Evolutionary conservation across 2,797 vertebrate genomes (phyloP), one percentile per base, ranked within the genome.

Genomic region (Micrastur ruficollis): DNA sequence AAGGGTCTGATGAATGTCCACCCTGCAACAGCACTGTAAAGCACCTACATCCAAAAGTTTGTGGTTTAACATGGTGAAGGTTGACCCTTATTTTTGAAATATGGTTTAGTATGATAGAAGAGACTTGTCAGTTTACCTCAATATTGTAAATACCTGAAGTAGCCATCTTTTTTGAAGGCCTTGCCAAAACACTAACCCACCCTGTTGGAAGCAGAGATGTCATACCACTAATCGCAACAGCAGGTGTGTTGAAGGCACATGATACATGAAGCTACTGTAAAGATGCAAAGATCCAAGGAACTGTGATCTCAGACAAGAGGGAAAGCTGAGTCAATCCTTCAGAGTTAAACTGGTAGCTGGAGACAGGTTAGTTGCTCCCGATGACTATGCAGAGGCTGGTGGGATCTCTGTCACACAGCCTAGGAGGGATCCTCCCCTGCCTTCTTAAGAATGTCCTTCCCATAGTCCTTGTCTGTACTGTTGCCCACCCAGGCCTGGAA

Each of bases 191-290:
- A 52, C 23, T 47, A 2, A 38, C 9, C 14, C 8, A 1, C 26
- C 53, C 29, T 22, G 22, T 26, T 66, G 36, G 65, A 62, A 78
- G 56, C 52, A 84, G 66, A 59, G 15, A 11, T 55, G 63, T 89
- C 31, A 11, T 14, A 3, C 9, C 16, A 4, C 9, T 27, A 13
- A 67, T 26, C 3, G 5, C 50, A 56, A 21, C 6, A 25, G 17
- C 23, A 31, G 38, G 5, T 52, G 12, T 4, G 1, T 18, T 22
- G 56, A 81, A 58, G 42, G 32, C 14, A 58, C 1, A 0, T n/a
- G 71, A 27, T 62, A 22, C 13, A 2, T 9, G 23, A 44, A 62
- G 46, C 47, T 20, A 3, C 27, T 42, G 23, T 56, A 34, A 79
- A 67, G 53, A 36, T 21, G 38, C 25, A 25, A 42, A 42, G 47